A percentile compares a stretch with the other conserved stretches of the same genome.
These are phyloP conservation scores for Chironomus tentans DNA, from an alignment of 2,888 invertebrate species.

Conservation along the genomic window DNA sequence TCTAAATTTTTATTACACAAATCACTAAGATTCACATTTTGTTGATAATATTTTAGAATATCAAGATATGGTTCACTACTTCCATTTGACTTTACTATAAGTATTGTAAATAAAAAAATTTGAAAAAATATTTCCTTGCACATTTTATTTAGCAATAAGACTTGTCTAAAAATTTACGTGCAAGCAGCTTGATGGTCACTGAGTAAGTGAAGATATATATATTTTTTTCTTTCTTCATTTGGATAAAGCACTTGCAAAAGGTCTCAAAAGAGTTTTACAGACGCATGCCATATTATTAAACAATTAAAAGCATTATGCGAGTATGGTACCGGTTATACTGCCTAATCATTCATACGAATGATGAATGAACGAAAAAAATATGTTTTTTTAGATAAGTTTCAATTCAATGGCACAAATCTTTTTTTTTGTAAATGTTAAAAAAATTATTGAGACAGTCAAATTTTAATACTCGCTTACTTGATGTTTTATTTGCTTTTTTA, in stretches of 20 bases:
- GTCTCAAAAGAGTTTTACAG: background rate
- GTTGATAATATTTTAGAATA: background rate
- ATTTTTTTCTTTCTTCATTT: background rate
- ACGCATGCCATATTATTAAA: background rate
- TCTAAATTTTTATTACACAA: conserved; percentile 32
- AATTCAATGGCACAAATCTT: background rate
- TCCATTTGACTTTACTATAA: background rate
- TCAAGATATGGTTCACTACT: background rate
- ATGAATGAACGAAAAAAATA: background rate
- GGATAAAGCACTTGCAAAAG: background rate
- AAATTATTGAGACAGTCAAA: too few relatives aligned
- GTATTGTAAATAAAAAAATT: background rate
- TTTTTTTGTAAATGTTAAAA: background rate
- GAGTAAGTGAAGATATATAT: background rate
- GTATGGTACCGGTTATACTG: background rate
- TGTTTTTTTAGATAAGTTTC: background rate
- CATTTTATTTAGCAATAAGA: background rate
- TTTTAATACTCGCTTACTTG: background rate
- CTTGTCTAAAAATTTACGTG: background rate
- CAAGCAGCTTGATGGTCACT: background rate
- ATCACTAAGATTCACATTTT: background rate
- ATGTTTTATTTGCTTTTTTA: background rate
- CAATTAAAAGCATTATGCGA: background rate
- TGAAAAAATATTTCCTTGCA: background rate
- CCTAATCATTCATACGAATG: background rate